Evolutionary conservation across 2,797 vertebrate genomes (phyloP).

Genomic region (Mus caroli): DNA sequence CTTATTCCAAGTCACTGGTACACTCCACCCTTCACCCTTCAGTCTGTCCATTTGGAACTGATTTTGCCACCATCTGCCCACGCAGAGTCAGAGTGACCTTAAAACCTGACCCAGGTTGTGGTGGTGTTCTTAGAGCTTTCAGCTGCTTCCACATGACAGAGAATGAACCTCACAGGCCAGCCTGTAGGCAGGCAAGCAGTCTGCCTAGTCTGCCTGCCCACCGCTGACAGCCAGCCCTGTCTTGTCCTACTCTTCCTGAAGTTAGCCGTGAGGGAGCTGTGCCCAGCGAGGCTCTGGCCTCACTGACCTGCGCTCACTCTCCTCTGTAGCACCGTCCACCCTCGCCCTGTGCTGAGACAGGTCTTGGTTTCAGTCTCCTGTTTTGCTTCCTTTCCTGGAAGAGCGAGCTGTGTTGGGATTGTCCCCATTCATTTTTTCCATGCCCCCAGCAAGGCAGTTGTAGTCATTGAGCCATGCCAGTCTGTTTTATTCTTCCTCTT

Average conservation of each 20-base stretch:
- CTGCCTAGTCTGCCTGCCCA: not conserved
- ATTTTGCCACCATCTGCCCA: not conserved
- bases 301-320: not conserved
- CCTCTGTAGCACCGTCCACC: not conserved
- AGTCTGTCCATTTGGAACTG: conserved; percentile 16
- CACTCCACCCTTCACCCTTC: not conserved
- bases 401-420: not conserved
- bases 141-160: not conserved
- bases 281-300: not conserved
- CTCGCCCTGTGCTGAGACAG: not conserved
- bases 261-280: not conserved
- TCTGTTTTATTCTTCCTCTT: not conserved
- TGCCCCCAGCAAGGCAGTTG: not conserved
- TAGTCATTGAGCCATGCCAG: not conserved
- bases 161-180: not conserved
- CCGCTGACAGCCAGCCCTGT: not conserved
- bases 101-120: not conserved
- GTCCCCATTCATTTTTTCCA: not conserved
- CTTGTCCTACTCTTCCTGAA: not conserved
- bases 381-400: not conserved
- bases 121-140: not conserved
- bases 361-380: not conserved
- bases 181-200: not conserved
- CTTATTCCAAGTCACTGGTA: not conserved
- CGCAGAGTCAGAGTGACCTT: conserved; percentile 3